These are phyloP conservation scores for Meloidogyne floridensis DNA, from an alignment of 1,140 invertebrate species.

Conservation along the genomic window DNA sequence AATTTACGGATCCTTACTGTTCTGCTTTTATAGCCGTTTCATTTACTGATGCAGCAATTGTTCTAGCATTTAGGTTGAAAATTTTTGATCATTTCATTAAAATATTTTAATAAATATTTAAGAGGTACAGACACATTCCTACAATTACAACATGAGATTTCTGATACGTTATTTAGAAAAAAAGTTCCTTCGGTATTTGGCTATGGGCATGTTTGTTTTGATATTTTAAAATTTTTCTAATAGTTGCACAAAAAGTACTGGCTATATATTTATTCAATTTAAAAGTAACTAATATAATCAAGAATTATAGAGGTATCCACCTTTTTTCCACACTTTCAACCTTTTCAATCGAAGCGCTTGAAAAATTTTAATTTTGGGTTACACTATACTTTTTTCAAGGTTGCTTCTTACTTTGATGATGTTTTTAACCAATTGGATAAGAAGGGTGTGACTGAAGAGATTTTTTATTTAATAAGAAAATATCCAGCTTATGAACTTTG, in stretches of 20 bases:
- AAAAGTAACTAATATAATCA: too few relatives aligned
- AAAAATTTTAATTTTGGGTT: too few relatives aligned
- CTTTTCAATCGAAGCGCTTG: too few relatives aligned
- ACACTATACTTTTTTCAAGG: constrained; percentile 20
- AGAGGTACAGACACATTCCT: neutral
- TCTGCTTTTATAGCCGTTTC: constrained; percentile 47
- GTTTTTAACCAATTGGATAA: constrained; percentile 22
- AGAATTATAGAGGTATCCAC: too few relatives aligned
- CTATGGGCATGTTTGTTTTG: neutral
- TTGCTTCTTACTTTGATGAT: constrained; percentile 13
- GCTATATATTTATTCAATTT: too few relatives aligned
- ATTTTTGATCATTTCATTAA: too few relatives aligned
- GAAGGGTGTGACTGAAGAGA: constrained; percentile 16
- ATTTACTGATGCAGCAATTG: constrained; percentile 41
- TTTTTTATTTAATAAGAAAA: neutral
- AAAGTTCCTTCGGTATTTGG: neutral
- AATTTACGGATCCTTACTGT: constrained; percentile 38
- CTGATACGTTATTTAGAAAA: neutral
- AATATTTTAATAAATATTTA: neutral
- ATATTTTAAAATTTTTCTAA: too few relatives aligned
- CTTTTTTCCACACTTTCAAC: too few relatives aligned
- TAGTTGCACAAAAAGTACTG: too few relatives aligned
- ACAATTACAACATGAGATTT: neutral
- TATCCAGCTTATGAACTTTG: constrained; percentile 29
- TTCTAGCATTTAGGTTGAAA: constrained; percentile 40